Base-by-base conservation (phyloP, 1,140 invertebrate genomes). In the Holcopasites calliopsidis region DNA sequence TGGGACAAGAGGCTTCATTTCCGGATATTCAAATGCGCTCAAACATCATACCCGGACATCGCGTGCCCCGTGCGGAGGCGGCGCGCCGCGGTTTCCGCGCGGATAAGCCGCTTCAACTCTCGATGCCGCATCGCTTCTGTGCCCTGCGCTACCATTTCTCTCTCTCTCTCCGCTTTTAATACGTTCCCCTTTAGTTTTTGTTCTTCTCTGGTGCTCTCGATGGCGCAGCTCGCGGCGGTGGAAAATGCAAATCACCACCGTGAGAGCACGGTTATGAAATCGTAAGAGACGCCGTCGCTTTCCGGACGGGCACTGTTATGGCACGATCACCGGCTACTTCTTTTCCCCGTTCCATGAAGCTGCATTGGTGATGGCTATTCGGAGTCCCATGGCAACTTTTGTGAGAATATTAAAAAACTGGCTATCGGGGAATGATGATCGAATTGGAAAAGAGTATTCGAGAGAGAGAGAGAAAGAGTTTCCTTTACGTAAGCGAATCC, bases 21-120 rank as follows among this genome's bases (percentile, higher is more conserved):
- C 89, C 88, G 87, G 88, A 89, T 90, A 90, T 90, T 90, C 88
- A 90, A 90, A 90, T 90, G 87, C 80, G 87, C 57, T 90, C 87
- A 90, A 90, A 88, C 87, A 90, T 90, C 88, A 88, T 89, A 85
- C 77, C 80, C 81, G 60, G 38, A 77, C 77, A 69, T 62, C 61
- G 52, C 31, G 76, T 58, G 66, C 47, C 74, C 47, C 65, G 44
- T n/a, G n/a, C 7, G 62, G 57, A 77, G 69, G 73, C 71, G 77
- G 55, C 78, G 77, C 75, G 64, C 64, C 79, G 79, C 72, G 78
- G 77, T 81, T 87, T 83, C 69, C 66, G 54, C 74, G 68, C 66
- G 84, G 85, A 86, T 88, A 87, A 87, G 64, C 81, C 52, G 58
- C 44, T 60, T 52, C 55, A 44, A 23, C 66, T 68, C 35, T 83